phyloP scores from a whole-genome alignment of 1,140 invertebrate genomes.

The Asbolus verrucosus region DNA sequence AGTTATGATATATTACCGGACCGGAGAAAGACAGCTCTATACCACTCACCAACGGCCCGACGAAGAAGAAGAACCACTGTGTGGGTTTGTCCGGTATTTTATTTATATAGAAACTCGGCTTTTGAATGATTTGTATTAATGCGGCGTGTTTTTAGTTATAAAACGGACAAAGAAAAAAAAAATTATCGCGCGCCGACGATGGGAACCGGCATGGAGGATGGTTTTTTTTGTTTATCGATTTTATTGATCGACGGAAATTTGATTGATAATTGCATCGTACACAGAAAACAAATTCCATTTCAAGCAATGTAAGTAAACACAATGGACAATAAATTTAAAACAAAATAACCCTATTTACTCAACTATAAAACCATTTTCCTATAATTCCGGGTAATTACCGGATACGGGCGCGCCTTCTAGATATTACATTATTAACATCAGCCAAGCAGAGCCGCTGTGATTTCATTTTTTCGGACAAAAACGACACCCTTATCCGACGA shows the following conservation, averaged over 20 bases:
- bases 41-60: background rate
- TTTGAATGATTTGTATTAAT: slow-evolving; percentile 38
- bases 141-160: slow-evolving; percentile 8
- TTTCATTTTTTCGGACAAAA: slow-evolving; percentile 19
- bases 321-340: slow-evolving; percentile 36
- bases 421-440: slow-evolving; percentile 16
- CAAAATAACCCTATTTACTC: slow-evolving; percentile 38
- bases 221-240: background rate
- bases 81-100: slow-evolving; percentile 35
- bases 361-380: slow-evolving; percentile 39
- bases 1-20: slow-evolving; percentile 43
- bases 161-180: background rate
- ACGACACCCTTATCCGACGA: slow-evolving; percentile 1
- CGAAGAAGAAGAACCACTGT: background rate
- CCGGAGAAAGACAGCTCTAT: background rate
- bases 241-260: no score
- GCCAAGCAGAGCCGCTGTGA: background rate
- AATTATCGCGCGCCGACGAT: background rate
- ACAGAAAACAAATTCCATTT: slow-evolving; percentile 33
- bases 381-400: slow-evolving; percentile 34
- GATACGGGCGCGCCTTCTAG: slow-evolving; percentile 24
- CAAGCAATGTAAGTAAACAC: slow-evolving; percentile 34
- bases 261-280: slow-evolving; percentile 30
- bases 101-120: slow-evolving; percentile 38
- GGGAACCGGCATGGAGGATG: background rate